Evolutionary conservation across 30 jellyfish, hydroid and myxozoan genomes (phyloP).

Genomic region (Aurelia coerulea): DNA sequence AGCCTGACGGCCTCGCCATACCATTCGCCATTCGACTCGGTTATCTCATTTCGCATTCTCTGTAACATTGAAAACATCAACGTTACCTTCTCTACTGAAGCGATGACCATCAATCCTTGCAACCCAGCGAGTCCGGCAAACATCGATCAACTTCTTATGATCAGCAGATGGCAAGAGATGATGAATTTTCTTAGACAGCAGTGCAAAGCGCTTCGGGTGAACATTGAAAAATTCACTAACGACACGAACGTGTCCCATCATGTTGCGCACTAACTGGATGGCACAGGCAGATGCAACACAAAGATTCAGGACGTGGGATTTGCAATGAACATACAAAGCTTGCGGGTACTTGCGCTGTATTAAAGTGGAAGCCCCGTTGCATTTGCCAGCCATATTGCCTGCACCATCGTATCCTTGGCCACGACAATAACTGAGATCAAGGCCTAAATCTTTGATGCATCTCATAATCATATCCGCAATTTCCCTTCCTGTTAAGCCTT

Average conservation of each 20-base stretch:
- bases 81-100: neutral
- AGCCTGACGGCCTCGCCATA: constrained; percentile 19
- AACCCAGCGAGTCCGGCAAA: constrained; percentile 65
- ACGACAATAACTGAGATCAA: constrained; percentile 44
- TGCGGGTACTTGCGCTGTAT: constrained; percentile 22
- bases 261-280: constrained; percentile 37
- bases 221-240: constrained; percentile 19
- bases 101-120: constrained; percentile 53
- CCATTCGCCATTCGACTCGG: constrained; percentile 12
- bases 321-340: constrained; percentile 69
- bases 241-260: constrained; percentile 60
- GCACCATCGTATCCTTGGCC: constrained; percentile 92
- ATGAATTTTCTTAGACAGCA: neutral
- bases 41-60: constrained; percentile 3
- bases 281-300: constrained; percentile 60
- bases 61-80: constrained; percentile 17
- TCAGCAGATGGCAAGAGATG: neutral
- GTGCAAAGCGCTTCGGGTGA: constrained; percentile 13
- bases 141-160: constrained; percentile 35
- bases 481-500: constrained; percentile 70
- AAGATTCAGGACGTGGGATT: constrained; percentile 67
- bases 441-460: constrained; percentile 38
- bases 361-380: constrained; percentile 55
- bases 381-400: constrained; percentile 78
- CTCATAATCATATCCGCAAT: constrained; percentile 43